Percentiles rank a stretch among this genome's conserved stretches.
Conservation (phyloP, 2,797 vertebrate genomes). For the Ctenopoma kingsleyae region DNA sequence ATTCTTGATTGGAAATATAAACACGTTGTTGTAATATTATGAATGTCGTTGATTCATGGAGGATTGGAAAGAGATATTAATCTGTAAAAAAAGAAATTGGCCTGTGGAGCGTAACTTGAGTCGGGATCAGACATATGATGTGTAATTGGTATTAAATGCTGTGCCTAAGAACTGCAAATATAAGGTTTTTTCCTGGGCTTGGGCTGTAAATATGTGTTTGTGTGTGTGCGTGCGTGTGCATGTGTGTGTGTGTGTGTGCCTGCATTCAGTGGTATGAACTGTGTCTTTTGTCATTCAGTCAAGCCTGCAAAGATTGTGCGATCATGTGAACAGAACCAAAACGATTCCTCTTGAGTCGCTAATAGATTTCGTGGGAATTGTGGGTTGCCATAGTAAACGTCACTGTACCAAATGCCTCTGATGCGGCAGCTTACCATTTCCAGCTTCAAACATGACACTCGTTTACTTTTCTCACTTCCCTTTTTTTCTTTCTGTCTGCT, state of each 20-base stretch:
- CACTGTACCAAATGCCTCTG: conserved; percentile 32
- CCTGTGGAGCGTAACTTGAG: neutral
- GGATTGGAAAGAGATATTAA: conserved; percentile 2
- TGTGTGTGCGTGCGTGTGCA: too few relatives aligned
- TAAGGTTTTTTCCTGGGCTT: conserved; percentile 21
- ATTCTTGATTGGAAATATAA: conserved; percentile 26
- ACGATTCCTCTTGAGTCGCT: conserved; percentile 54
- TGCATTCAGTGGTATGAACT: conserved; percentile 35
- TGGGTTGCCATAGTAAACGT: conserved; percentile 63
- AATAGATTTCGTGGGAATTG: conserved; percentile 57
- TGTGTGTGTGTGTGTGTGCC: conserved; percentile 4
- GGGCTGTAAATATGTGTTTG: neutral
- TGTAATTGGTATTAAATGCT: conserved; percentile 15
- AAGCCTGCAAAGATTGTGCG: conserved; percentile 64
- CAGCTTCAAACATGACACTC: neutral
- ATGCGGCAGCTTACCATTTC: conserved; percentile 23
- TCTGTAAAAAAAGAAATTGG: conserved; percentile 23
- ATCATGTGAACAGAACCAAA: conserved; percentile 59
- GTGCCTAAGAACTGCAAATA: conserved; percentile 25
- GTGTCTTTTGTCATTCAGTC: conserved; percentile 61
- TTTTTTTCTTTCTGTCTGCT: neutral
- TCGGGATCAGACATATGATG: conserved; percentile 8
- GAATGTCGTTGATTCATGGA: conserved; percentile 10
- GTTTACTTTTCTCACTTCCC: conserved; percentile 27
- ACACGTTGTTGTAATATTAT: neutral